Evolutionary conservation across 2,888 invertebrate genomes (phyloP).

Genomic region (Ormyrus nitidulus): DNA sequence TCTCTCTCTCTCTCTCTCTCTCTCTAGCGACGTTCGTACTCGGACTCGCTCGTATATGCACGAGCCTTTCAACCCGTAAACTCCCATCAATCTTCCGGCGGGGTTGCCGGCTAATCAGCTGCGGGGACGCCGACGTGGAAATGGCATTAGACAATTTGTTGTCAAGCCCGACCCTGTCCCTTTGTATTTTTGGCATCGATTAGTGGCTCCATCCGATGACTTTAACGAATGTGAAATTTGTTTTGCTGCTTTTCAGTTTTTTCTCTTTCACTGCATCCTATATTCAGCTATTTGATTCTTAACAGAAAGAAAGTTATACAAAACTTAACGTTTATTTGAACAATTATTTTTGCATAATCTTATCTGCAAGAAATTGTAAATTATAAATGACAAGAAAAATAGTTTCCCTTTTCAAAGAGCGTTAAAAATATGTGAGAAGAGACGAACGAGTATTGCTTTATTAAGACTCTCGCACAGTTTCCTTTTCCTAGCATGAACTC

Average conservation of each 20-base stretch:
- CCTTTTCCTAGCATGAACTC: neutral
- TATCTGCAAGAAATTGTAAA: too few species aligned
- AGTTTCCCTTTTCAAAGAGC: too few species aligned
- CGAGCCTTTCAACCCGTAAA: slow-evolving; percentile 26
- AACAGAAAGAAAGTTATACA: too few species aligned
- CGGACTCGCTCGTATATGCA: neutral
- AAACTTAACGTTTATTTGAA: too few species aligned
- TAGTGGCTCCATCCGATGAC: neutral
- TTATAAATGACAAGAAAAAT: too few species aligned
- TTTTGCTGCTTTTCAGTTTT: neutral
- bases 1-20: too few species aligned
- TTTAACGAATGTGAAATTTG: neutral
- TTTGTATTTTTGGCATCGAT: neutral
- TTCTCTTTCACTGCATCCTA: too few species aligned
- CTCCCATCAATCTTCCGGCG: slow-evolving; percentile 48
- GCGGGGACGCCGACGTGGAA: slow-evolving; percentile 37
- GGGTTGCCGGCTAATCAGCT: slow-evolving; percentile 34
- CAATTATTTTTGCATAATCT: too few species aligned
- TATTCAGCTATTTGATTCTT: too few species aligned
- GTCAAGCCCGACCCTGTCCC: neutral
- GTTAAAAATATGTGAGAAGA: too few species aligned
- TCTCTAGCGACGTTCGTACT: too few species aligned
- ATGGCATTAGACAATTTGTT: slow-evolving; percentile 43
- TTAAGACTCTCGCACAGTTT: too few species aligned
- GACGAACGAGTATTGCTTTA: neutral